These are phyloP conservation scores for Allolobophora icterica DNA, from an alignment of 2,888 invertebrate species.

Conservation along the genomic window DNA sequence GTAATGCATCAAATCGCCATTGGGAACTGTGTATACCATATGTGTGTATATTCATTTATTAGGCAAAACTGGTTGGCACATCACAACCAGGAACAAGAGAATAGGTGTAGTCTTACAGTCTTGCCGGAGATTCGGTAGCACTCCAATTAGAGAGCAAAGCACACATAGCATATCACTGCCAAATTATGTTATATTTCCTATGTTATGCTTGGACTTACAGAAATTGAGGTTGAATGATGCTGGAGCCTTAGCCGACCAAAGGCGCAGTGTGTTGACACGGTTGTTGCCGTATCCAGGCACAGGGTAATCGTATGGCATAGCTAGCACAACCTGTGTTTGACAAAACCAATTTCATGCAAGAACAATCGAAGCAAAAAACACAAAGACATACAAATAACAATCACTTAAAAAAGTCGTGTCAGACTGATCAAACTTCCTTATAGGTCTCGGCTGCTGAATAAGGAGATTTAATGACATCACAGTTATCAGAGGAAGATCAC, in stretches of 20 bases:
- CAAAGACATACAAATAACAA: background rate
- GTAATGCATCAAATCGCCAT: background rate
- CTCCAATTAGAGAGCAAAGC: conserved; percentile 3
- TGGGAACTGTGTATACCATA: no score
- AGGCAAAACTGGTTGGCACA: no score
- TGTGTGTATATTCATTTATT: no score
- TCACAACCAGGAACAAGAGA: no score
- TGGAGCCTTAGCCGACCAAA: conserved; percentile 98
- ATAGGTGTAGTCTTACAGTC: no score
- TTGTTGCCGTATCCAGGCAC: conserved; percentile 98
- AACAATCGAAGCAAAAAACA: background rate
- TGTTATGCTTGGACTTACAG: conserved; percentile 73
- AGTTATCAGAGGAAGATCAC: no score
- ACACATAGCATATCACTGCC: background rate
- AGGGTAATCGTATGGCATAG: conserved; percentile 98
- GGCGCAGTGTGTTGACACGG: conserved; percentile 92
- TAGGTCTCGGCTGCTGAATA: background rate
- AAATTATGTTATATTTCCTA: background rate
- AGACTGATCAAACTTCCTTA: background rate
- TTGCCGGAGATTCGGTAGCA: background rate
- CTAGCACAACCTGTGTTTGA: conserved; percentile 79
- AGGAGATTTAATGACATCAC: no score
- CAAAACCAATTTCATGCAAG: background rate
- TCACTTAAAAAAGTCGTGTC: background rate
- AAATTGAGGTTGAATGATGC: conserved; percentile 92